These are phyloP conservation scores for Melanotaenia nigrans DNA, from an alignment of 2,797 vertebrate genomes.

Conservation along the genomic window DNA sequence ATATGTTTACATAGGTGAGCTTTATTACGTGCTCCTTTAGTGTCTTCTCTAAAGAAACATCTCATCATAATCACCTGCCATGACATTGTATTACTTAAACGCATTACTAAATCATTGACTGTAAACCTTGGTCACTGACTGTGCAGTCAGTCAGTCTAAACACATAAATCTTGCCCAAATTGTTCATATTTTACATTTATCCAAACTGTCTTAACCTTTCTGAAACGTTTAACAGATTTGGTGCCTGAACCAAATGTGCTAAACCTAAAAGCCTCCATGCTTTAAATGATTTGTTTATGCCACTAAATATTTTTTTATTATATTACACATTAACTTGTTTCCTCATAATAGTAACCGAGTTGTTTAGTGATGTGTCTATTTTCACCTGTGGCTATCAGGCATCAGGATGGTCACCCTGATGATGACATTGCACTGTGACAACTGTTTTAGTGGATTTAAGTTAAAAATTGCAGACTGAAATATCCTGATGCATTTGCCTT, in stretches of 20 bases:
- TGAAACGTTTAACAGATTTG: too few relatives aligned
- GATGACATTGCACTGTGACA: background rate
- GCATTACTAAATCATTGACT: too few relatives aligned
- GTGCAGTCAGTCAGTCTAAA: too few relatives aligned
- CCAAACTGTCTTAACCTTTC: too few relatives aligned
- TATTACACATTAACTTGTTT: background rate
- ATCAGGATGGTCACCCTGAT: background rate
- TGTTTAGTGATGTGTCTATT: background rate
- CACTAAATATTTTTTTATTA: too few relatives aligned
- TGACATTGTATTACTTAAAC: too few relatives aligned
- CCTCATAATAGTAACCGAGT: background rate
- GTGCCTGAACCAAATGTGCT: too few relatives aligned
- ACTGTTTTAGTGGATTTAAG: background rate
- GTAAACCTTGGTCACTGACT: too few relatives aligned
- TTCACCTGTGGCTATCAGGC: background rate
- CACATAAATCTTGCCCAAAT: too few relatives aligned
- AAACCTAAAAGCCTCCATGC: too few relatives aligned
- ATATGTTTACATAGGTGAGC: background rate
- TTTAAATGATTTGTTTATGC: too few relatives aligned
- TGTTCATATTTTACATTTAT: too few relatives aligned
- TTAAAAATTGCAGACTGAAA: background rate
- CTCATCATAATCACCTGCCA: background rate
- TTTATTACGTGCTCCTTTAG: background rate
- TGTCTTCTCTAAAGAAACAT: background rate
- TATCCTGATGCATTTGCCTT: background rate